phyloP scores from a whole-genome alignment of 2,797 vertebrate genomes.

The Paramormyrops hopkinsi region DNA sequence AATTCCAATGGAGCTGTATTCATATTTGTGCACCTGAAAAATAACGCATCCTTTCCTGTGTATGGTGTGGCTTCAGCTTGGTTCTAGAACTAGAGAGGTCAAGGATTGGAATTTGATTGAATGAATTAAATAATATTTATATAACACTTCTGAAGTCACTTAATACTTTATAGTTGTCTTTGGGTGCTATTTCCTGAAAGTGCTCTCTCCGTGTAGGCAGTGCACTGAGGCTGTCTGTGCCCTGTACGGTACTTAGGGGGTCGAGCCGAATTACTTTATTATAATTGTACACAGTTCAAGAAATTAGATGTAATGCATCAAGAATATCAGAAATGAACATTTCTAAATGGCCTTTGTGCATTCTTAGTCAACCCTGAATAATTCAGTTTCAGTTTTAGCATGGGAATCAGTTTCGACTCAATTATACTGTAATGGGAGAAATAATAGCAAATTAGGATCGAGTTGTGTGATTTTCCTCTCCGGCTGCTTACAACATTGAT shows the following conservation, averaged over 20 bases:
- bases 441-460: not conserved
- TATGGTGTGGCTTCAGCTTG: not conserved
- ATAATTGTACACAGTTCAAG: not conserved
- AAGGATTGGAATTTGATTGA: not conserved
- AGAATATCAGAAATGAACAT: slow-evolving; percentile 1
- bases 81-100: not conserved
- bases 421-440: not conserved
- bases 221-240: not conserved
- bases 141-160: not conserved
- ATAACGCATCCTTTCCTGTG: not conserved
- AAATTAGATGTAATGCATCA: slow-evolving; percentile 7
- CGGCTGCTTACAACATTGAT: not conserved
- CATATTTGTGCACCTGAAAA: not conserved
- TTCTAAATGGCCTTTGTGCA: not conserved
- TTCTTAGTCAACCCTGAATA: not conserved
- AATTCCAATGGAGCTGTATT: not conserved
- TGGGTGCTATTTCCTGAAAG: not conserved
- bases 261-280: not conserved
- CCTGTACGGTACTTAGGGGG: not conserved
- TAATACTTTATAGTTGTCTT: not conserved
- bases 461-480: not conserved
- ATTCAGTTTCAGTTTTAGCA: not conserved
- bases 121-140: not conserved
- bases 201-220: not conserved
- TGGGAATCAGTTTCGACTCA: not conserved